phyloP scores from a whole-genome alignment of 2,888 invertebrate genomes.

The Deilephila elpenor region DNA sequence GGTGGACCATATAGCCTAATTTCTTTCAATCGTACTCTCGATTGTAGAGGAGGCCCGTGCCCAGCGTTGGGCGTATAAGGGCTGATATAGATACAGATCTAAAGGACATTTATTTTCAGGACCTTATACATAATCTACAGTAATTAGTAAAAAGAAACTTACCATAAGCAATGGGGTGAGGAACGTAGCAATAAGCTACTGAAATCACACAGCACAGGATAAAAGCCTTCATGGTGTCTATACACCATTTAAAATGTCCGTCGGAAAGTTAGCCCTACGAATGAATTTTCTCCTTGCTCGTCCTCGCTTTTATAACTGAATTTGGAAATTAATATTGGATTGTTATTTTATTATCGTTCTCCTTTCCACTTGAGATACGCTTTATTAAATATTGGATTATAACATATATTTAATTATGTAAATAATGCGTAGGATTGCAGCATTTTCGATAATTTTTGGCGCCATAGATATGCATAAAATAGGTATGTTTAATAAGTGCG shows the following conservation, averaged over 20 bases:
- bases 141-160: conserved; percentile 43
- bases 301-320: conserved; percentile 50
- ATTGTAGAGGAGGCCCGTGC: too few species aligned
- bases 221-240: conserved; percentile 59
- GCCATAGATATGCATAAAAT: too few species aligned
- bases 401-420: conserved; percentile 4
- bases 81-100: too few species aligned
- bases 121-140: background rate
- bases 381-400: conserved; percentile 40
- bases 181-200: conserved; percentile 57
- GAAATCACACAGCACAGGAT: conserved; percentile 55
- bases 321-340: conserved; percentile 49
- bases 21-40: too few species aligned
- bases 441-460: background rate
- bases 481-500: too few species aligned
- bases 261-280: background rate
- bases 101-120: too few species aligned
- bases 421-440: background rate
- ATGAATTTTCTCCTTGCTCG: conserved; percentile 34
- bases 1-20: too few species aligned
- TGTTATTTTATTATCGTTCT: conserved; percentile 40
- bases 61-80: too few species aligned
- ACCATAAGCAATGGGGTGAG: conserved; percentile 49
- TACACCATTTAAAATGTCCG: conserved; percentile 38
- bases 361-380: conserved; percentile 48